Conservation (phyloP, 2,113 vertebrate species). For the Maccullochella peelii region DNA sequence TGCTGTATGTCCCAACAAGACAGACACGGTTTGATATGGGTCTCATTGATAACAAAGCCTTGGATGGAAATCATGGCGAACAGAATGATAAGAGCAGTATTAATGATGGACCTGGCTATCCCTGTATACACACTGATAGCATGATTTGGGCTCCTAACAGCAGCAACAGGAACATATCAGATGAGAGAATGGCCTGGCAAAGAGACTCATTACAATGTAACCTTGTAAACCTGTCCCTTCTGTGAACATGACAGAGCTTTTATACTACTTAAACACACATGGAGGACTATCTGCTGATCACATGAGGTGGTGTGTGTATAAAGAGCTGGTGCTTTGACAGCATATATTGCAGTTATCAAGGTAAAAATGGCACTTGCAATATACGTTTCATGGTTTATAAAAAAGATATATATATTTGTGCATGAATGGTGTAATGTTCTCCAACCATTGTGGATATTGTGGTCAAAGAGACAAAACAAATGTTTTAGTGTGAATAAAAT, state of each 20-base stretch:
- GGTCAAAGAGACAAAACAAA: too few species aligned
- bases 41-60: conserved; percentile 78
- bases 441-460: not conserved
- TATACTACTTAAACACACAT: conserved; percentile 62
- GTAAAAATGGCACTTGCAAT: conserved; percentile 6
- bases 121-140: conserved; percentile 76
- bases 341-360: conserved; percentile 6
- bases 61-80: conserved; percentile 71
- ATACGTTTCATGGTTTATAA: not conserved
- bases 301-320: conserved; percentile 4
- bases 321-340: conserved; percentile 17
- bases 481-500: not conserved
- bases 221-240: conserved; percentile 72
- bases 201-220: conserved; percentile 75
- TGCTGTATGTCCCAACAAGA: conserved; percentile 72
- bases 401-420: not conserved
- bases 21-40: conserved; percentile 77
- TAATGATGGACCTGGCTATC: conserved; percentile 76
- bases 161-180: conserved; percentile 71
- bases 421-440: not conserved
- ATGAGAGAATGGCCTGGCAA: conserved; percentile 66
- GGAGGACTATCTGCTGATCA: conserved; percentile 54
- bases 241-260: conserved; percentile 69
- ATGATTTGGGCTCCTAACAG: conserved; percentile 71
- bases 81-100: conserved; percentile 77